Evolutionary conservation across 2,888 invertebrate species (phyloP).

Genomic region (Thalpophila matura): DNA sequence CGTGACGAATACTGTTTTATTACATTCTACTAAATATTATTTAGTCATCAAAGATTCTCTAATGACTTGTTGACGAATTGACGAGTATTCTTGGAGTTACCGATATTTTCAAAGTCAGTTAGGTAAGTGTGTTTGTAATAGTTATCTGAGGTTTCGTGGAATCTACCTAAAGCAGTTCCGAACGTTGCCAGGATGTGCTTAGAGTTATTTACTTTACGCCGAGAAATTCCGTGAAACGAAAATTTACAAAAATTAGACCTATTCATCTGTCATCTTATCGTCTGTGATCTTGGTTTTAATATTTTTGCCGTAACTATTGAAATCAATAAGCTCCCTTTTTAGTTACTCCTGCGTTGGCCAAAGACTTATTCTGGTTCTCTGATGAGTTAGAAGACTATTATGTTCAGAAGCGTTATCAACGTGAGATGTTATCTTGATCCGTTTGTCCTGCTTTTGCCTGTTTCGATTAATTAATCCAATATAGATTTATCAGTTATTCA

Average conservation of each 20-base stretch:
- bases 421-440: not conserved
- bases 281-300: not conserved
- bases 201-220: no score
- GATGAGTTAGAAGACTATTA: not conserved
- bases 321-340: not conserved
- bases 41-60: conserved; percentile 37
- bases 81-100: conserved; percentile 31
- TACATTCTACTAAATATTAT: conserved; percentile 18
- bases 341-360: not conserved
- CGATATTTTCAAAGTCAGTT: conserved; percentile 8
- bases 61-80: conserved; percentile 23
- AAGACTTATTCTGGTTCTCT: not conserved
- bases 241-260: not conserved
- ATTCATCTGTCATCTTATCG: not conserved
- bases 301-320: not conserved
- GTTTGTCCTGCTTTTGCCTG: no score
- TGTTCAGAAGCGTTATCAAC: not conserved
- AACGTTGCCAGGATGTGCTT: not conserved
- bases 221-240: not conserved
- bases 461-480: not conserved
- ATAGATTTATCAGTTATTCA: not conserved
- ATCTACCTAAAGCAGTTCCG: not conserved
- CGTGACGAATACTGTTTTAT: not conserved
- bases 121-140: conserved; percentile 33
- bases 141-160: conserved; percentile 18